phyloP scores from a whole-genome alignment of 2,888 invertebrate genomes.

The Archips crataeganus region DNA sequence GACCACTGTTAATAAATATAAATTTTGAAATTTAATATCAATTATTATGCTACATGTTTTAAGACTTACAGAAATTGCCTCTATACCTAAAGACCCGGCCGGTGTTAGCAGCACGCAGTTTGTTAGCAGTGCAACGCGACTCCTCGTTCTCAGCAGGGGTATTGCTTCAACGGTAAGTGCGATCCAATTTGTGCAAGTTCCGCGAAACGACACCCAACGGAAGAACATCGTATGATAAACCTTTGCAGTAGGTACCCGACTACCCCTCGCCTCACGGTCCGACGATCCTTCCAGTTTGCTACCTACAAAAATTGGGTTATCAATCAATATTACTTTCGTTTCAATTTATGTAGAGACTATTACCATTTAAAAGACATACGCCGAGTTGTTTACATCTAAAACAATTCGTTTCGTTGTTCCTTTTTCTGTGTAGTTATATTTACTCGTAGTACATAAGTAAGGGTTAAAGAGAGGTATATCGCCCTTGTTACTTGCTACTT shows the following conservation, averaged over 20 bases:
- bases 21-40: too few species aligned
- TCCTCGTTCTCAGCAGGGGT: slow-evolving; percentile 51
- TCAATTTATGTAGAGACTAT: slow-evolving; percentile 60
- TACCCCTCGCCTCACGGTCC: slow-evolving; percentile 46
- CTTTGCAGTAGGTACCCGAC: slow-evolving; percentile 55
- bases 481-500: slow-evolving; percentile 65
- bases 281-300: slow-evolving; percentile 53
- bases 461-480: slow-evolving; percentile 60
- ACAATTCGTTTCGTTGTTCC: not conserved
- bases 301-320: slow-evolving; percentile 64
- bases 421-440: slow-evolving; percentile 1
- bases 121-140: slow-evolving; percentile 16
- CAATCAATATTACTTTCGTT: slow-evolving; percentile 69
- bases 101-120: not conserved
- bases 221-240: slow-evolving; percentile 60
- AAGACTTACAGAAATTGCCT: too few species aligned
- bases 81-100: not conserved
- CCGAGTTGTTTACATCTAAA: not conserved
- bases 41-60: too few species aligned
- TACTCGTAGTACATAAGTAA: slow-evolving; percentile 25
- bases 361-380: slow-evolving; percentile 12
- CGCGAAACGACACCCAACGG: slow-evolving; percentile 51
- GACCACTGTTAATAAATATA: too few species aligned
- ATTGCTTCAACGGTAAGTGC: slow-evolving; percentile 57
- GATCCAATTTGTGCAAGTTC: slow-evolving; percentile 64